Base-by-base conservation (phyloP, 2,113 vertebrate genomes). In the Carollia perspicillata region DNA sequence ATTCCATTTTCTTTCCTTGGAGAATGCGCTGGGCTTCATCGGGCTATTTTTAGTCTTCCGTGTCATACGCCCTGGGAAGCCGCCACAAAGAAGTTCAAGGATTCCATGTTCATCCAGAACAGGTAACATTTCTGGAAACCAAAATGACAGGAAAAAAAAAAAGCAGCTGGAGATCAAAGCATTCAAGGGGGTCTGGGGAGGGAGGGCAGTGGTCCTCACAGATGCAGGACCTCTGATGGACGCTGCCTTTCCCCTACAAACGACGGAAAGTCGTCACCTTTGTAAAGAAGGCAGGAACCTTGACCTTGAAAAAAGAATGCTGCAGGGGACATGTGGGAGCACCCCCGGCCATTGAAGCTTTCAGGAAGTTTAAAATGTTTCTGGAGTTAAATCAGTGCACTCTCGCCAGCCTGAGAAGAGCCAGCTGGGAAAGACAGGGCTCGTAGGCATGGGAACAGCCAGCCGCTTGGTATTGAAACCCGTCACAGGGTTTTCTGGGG, bases 401-500 rank as follows among this genome's bases (percentile, higher is more conserved):
- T 89, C 81, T 79, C 68, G 93, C 95, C 95, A 93, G 94, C 72
- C 58, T 44, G 79, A 93, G 72, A 84, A 72, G 23, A 66, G 78
- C 89, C 66, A 85, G 74, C 94, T 97, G 92, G 53, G 94, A 86
- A 97, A 97, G 97, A 97, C 94, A 97, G 81, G 37, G 40, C 63
- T 55, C 3, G 90, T 95, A 63, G 95, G 90, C 95, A 96, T 97
- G 89, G 95, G 80, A 97, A 97, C 97, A 40, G 44, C 84, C 63
- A 40, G 63, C 72, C 58, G 71, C 94, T 60, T 88, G 63, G 72
- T 90, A 79, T 89, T 72, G 47, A 89, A 94, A 68, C 49, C 94
- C 84, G 44, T 72, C 23, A 9, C 26, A 55, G 60, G 13, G 17
- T 42, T 81, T 68, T 8, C 89, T 55, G 75, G 49, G 63, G 49